Evolutionary conservation across 2,113 vertebrate species (phyloP).

Genomic region (Butastur rufipennis): DNA sequence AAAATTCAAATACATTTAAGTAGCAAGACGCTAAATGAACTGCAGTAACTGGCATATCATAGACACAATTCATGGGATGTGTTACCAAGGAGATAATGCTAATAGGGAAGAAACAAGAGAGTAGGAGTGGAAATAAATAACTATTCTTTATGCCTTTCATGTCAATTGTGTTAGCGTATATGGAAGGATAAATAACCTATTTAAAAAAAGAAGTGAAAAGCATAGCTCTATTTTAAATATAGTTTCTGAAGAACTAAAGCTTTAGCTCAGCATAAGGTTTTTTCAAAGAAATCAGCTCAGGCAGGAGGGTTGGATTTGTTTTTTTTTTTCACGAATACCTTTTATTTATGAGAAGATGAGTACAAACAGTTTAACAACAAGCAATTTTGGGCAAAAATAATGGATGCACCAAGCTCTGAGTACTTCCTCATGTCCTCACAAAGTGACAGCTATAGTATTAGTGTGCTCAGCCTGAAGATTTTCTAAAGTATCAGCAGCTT

Average conservation of each 20-base stretch:
- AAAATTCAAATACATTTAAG: neutral
- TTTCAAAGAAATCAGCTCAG: neutral
- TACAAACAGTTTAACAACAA: neutral
- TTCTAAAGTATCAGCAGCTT: neutral
- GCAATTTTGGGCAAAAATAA: neutral
- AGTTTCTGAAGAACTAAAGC: neutral
- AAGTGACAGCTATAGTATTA: neutral
- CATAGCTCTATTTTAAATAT: constrained; percentile 12
- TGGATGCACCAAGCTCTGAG: neutral
- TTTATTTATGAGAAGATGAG: neutral
- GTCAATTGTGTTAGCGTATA: neutral
- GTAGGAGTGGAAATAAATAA: constrained; percentile 46
- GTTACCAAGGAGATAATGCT: constrained; percentile 60
- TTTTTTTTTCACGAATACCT: neutral
- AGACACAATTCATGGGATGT: constrained; percentile 5
- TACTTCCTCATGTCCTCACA: neutral
- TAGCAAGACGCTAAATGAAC: neutral
- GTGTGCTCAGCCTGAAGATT: neutral
- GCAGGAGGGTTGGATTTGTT: neutral
- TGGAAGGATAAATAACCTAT: constrained; percentile 49
- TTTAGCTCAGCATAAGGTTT: neutral
- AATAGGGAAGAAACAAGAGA: constrained; percentile 27
- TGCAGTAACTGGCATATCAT: neutral
- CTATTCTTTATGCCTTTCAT: constrained; percentile 6
- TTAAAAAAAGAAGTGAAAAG: neutral